A percentile compares a stretch with the other conserved stretches of the same genome.
These are phyloP conservation scores for Psettodes erumei DNA, from an alignment of 2,113 vertebrate species.

Conservation along the genomic window DNA sequence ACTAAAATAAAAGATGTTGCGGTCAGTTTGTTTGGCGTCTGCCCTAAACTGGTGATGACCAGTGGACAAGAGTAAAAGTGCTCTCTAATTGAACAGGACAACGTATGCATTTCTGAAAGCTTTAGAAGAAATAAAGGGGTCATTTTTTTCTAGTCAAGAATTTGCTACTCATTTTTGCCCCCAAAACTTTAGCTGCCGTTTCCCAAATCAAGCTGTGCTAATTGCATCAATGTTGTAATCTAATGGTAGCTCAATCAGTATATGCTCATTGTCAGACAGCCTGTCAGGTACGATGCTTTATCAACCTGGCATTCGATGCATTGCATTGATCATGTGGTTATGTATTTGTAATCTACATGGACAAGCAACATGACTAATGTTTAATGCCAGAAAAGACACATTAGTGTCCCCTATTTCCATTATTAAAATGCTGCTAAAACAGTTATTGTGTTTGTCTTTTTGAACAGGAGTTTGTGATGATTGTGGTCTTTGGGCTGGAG, in stretches of 20 bases:
- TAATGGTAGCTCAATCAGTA: slow-evolving; percentile 30
- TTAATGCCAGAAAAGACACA: background rate
- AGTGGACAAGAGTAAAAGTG: no score
- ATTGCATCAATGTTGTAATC: slow-evolving; percentile 33
- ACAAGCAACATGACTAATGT: background rate
- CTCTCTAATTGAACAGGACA: no score
- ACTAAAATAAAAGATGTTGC: no score
- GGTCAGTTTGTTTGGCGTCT: no score
- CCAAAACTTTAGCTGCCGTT: slow-evolving; percentile 17
- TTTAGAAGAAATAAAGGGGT: slow-evolving; percentile 3
- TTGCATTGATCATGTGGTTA: background rate
- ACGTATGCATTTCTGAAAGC: background rate
- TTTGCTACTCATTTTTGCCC: slow-evolving; percentile 6
- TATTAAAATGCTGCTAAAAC: background rate
- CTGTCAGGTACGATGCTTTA: background rate
- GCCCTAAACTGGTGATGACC: no score
- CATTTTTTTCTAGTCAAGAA: background rate
- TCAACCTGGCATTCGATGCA: slow-evolving; percentile 7
- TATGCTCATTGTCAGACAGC: slow-evolving; percentile 3
- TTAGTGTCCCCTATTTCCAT: background rate
- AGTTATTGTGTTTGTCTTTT: slow-evolving; percentile 6
- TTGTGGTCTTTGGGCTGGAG: slow-evolving; percentile 97
- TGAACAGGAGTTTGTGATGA: slow-evolving; percentile 97
- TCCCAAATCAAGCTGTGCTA: slow-evolving; percentile 15
- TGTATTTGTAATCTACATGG: background rate